phyloP scores from a whole-genome alignment of 1,140 invertebrate species.

The silkworm (Bombyx mori) region ASM3026992v2 NC_085128.1:7051501-7052000 shows the following conservation, averaged over 20 bases:
- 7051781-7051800: constrained; percentile 59
- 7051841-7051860: neutral
- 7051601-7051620: too few species aligned
- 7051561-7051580: too few species aligned
- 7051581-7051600: too few species aligned
- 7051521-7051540: neutral
- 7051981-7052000: too few species aligned
- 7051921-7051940: too few species aligned
- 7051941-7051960: too few species aligned
- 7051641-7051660: too few species aligned
- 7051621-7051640: too few species aligned
- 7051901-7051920: too few species aligned
- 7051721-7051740: constrained; percentile 62
- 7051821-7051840: constrained; percentile 46
- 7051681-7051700: constrained; percentile 57
- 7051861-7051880: too few species aligned
- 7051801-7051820: constrained; percentile 55
- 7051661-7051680: constrained; percentile 29
- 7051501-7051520: constrained; percentile 16
- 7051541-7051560: neutral
- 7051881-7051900: too few species aligned
- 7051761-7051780: constrained; percentile 50
- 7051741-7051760: constrained; percentile 53
- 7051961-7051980: too few species aligned
- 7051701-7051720: constrained; percentile 58